Percentiles rank a stretch among this genome's conserved stretches.
These are phyloP conservation scores for Platyura marginata DNA, from an alignment of 1,140 invertebrate species.

Conservation along the genomic window DNA sequence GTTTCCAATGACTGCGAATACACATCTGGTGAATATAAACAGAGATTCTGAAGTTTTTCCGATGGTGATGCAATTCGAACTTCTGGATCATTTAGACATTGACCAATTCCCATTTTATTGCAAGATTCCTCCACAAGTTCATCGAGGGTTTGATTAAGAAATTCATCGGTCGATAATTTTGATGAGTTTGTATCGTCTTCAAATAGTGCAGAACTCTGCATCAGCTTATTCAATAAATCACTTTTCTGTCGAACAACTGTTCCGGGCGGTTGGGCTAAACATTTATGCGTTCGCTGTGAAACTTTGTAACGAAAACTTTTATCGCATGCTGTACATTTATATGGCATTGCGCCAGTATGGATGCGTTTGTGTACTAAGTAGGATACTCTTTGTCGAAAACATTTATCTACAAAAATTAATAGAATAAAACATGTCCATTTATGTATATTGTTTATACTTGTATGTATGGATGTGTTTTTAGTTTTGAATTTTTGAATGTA, in stretches of 20 bases:
- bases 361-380: constrained; percentile 70
- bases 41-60: constrained; percentile 30
- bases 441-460: no score
- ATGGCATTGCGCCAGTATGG: constrained; percentile 47
- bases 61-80: constrained; percentile 28
- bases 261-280: constrained; percentile 33
- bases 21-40: constrained; percentile 18
- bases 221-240: constrained; percentile 28
- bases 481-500: constrained; percentile 5
- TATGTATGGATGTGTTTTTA: neutral
- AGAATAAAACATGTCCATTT: no score
- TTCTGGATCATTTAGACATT: constrained; percentile 10
- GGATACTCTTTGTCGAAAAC: constrained; percentile 68
- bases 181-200: constrained; percentile 59
- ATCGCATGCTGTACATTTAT: constrained; percentile 59
- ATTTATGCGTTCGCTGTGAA: constrained; percentile 64
- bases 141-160: constrained; percentile 13
- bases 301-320: constrained; percentile 77
- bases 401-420: no score
- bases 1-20: neutral
- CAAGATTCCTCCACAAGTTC: constrained; percentile 25
- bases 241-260: constrained; percentile 28
- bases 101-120: constrained; percentile 20
- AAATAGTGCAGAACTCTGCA: constrained; percentile 6
- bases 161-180: neutral